phyloP scores from a whole-genome alignment of 2,113 vertebrate genomes.

The Vombatus ursinus region DNA sequence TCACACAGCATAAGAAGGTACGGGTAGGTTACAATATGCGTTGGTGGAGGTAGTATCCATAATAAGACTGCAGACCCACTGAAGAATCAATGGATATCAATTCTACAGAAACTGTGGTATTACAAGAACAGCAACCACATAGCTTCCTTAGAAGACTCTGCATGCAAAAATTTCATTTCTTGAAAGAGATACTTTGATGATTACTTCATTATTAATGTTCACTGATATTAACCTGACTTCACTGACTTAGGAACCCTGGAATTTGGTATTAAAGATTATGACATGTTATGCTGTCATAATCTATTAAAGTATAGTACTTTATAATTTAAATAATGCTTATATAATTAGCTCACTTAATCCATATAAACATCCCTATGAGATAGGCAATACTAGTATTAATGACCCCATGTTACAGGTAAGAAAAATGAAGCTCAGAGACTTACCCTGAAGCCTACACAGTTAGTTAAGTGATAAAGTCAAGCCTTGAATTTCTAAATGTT shows the following conservation, averaged over 20 bases:
- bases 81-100: neutral
- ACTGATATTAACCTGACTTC: neutral
- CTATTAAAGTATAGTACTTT: neutral
- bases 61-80: neutral
- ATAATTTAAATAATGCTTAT: neutral
- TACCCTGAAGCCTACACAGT: neutral
- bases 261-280: neutral
- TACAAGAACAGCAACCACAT: neutral
- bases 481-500: neutral
- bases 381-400: neutral
- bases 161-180: neutral
- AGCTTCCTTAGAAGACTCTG: neutral
- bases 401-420: neutral
- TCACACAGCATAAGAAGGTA: neutral
- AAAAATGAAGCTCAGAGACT: neutral
- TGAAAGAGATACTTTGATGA: neutral
- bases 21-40: neutral
- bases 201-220: neutral
- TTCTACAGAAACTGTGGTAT: neutral
- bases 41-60: neutral
- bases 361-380: neutral
- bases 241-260: neutral
- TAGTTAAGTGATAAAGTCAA: neutral
- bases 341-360: neutral
- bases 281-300: neutral